Conservation (phyloP, 2,113 vertebrate genomes). For the Taurulus bubalis region DNA sequence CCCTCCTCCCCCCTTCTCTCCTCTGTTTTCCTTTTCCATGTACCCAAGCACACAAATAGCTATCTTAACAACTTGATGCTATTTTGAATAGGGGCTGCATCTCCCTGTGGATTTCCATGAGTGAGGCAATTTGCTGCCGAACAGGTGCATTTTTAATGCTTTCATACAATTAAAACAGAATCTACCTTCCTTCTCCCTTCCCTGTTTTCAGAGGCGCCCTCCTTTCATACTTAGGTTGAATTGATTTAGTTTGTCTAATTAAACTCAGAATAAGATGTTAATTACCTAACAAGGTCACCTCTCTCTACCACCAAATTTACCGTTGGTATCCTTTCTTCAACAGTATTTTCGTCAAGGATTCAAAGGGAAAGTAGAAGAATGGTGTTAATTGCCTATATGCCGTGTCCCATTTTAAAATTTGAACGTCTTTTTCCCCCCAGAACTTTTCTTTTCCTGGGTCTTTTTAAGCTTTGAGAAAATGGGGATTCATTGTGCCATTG, state of each 20-base stretch:
- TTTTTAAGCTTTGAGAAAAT: constrained; percentile 79
- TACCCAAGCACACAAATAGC: constrained; percentile 84
- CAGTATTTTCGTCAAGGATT: constrained; percentile 79
- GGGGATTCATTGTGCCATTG: constrained; percentile 82
- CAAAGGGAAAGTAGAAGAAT: constrained; percentile 81
- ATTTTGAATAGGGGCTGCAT: constrained; percentile 82
- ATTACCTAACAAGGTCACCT: constrained; percentile 88
- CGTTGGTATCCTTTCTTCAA: constrained; percentile 79
- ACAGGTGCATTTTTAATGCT: constrained; percentile 87
- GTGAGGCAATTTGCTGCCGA: constrained; percentile 84
- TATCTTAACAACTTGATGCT: constrained; percentile 84
- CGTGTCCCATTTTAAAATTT: constrained; percentile 84
- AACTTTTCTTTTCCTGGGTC: constrained; percentile 76
- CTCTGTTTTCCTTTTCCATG: constrained; percentile 73
- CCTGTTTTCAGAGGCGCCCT: constrained; percentile 77
- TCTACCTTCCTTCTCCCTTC: constrained; percentile 76
- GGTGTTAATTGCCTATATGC: constrained; percentile 85
- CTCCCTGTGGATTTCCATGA: constrained; percentile 81
- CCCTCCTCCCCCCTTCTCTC: constrained; percentile 61
- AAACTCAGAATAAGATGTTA: constrained; percentile 87
- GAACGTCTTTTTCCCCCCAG: constrained; percentile 61
- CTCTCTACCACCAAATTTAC: constrained; percentile 83
- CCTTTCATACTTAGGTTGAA: constrained; percentile 85
- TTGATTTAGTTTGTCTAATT: constrained; percentile 88
- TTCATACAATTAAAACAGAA: constrained; percentile 86